Conservation (phyloP, 2,797 vertebrate species). For the Saguinus oedipus region DNA sequence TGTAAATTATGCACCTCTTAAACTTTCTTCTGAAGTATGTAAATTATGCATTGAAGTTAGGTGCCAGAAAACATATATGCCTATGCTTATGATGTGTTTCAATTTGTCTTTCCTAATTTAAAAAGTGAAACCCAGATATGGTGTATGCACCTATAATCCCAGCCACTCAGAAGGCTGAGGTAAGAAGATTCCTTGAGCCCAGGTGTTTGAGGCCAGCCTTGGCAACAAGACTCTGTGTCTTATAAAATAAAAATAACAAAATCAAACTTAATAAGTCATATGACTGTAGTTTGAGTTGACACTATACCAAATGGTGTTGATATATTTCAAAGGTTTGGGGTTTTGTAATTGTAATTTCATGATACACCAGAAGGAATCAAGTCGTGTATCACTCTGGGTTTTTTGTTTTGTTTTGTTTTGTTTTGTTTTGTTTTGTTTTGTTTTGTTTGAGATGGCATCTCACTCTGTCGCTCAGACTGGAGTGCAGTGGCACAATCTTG, state of each 20-base stretch:
- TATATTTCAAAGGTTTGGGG: not conserved
- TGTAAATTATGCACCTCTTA: not conserved
- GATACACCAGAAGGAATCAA: not conserved
- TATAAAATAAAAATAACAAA: not conserved
- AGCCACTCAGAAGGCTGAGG: not conserved
- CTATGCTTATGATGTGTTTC: not conserved
- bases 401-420: too few relatives aligned
- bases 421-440: too few relatives aligned
- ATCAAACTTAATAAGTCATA: not conserved
- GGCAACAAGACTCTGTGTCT: not conserved
- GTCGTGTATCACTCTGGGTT: not conserved
- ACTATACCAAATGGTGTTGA: not conserved
- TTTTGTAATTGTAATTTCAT: not conserved
- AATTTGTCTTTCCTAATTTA: not conserved
- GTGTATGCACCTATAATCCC: not conserved
- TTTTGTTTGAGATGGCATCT: not conserved
- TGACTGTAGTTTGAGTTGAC: not conserved
- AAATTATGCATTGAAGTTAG: not conserved
- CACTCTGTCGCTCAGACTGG: fast-evolving
- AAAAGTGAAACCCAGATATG: not conserved
- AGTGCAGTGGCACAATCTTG: not conserved
- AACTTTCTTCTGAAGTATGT: not conserved
- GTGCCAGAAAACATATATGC: not conserved
- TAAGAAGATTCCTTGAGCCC: too few relatives aligned
- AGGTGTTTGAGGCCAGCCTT: not conserved